Evolutionary conservation across 2,113 vertebrate species (phyloP).

Genomic region (Chaetodon auriga): DNA sequence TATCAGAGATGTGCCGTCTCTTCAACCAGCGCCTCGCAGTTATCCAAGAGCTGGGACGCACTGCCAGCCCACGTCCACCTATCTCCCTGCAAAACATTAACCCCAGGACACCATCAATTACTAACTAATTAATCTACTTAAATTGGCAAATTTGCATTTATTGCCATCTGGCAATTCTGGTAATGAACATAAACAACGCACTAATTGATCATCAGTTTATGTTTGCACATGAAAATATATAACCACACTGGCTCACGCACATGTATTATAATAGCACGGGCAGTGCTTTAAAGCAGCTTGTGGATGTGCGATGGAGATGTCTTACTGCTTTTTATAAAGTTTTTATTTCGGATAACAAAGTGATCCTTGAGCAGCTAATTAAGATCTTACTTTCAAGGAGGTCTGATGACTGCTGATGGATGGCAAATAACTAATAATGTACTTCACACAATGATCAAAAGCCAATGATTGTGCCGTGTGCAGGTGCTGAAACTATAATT

Average conservation of each 20-base stretch:
- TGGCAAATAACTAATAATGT: constrained; percentile 55
- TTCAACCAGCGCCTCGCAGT: constrained; percentile 52
- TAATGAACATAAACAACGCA: constrained; percentile 63
- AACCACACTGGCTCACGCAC: constrained; percentile 7
- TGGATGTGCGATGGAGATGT: not conserved
- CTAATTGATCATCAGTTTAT: constrained; percentile 62
- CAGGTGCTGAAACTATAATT: constrained; percentile 73
- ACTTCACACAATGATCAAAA: constrained; percentile 70
- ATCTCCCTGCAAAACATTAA: constrained; percentile 60
- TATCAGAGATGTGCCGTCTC: constrained; percentile 74
- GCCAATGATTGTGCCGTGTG: constrained; percentile 65
- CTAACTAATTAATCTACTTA: constrained; percentile 65
- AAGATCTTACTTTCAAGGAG: constrained; percentile 17
- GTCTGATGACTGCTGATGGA: constrained; percentile 51
- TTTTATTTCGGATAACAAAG: constrained; percentile 38
- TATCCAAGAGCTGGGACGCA: constrained; percentile 24
- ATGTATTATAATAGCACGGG: not conserved
- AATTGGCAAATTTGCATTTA: constrained; percentile 64
- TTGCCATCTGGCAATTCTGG: constrained; percentile 64
- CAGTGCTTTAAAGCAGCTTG: constrained; percentile 10
- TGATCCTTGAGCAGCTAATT: constrained; percentile 20
- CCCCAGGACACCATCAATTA: constrained; percentile 65
- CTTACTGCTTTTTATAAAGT: not conserved
- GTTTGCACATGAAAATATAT: constrained; percentile 33
- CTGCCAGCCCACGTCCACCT: constrained; percentile 15